Base-by-base conservation (phyloP, 2,888 invertebrate species). In the Philereme vetulata region DNA sequence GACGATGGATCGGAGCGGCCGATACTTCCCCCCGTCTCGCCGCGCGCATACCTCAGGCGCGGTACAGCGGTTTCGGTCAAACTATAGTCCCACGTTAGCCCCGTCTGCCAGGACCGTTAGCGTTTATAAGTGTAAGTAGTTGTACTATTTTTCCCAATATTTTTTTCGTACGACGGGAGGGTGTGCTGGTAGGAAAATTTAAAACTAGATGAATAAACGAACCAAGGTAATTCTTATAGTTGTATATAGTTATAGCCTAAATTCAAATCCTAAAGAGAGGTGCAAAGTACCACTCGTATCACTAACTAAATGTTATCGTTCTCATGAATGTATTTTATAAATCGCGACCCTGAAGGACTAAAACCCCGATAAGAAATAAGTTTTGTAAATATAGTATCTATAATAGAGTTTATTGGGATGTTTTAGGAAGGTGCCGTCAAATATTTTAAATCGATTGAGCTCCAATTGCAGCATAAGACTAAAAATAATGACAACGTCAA, bases 291-390 rank as follows among this genome's bases (percentile, higher is more conserved):
- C 76, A 76, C 70, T 67, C 72, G 66, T 73, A 71, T 72, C 77
- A 76, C 68, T 72, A 67, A 52, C 42, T 62, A 59, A 57, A 82
- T 86, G 81, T 77, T 84, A 82, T 77, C 76, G 74, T 79, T 81
- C 77, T 82, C 78, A 72, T 81, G 80, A 80, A 80, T 72, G 74
- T 84, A 77, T 63, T 62, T 61, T 81, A 84, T 76, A 77, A 80
- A 81, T 77, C 72, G 73, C 78, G 80, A 86, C 85, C 82, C 83
- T 85, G 88, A 88, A 90, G 86, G 88, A 89, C 76, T 82, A 77
- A 89, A 91, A 86, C 90, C 91, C 90, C 87, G 85, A 75, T 81
- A 82, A 77, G 72, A 74, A 83, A 78, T 80, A 84, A 74, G 58
- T 77, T 21, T 64, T 90, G 88, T 89, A 89, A 77, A 88, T 86